phyloP scores from a whole-genome alignment of 2,888 invertebrate genomes.

The Coleophora deauratella region DNA sequence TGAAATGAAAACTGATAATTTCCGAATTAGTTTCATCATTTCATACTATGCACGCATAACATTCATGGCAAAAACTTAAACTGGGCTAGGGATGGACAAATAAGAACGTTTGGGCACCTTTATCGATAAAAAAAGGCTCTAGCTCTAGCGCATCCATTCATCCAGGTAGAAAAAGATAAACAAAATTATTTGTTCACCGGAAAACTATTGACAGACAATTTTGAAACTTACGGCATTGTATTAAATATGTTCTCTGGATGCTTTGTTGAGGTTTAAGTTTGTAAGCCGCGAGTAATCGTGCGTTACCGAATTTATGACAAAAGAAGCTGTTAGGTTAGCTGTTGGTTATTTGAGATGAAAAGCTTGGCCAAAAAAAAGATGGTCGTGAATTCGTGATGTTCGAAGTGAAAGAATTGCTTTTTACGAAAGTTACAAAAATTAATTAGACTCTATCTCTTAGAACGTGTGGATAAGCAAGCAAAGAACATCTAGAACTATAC shows the following conservation, averaged over 20 bases:
- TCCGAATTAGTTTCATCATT: no score
- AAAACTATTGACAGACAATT: not conserved
- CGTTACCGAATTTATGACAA: slow-evolving; percentile 13
- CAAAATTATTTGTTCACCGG: not conserved
- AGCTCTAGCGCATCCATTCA: not conserved
- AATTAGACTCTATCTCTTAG: no score
- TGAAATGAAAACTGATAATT: no score
- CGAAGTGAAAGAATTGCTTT: not conserved
- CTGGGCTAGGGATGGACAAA: no score
- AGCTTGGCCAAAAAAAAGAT: not conserved
- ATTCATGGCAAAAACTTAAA: no score
- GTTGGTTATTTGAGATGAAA: slow-evolving; percentile 8
- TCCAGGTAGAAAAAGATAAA: slow-evolving; percentile 1
- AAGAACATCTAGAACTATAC: no score
- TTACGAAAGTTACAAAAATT: no score
- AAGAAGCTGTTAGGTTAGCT: slow-evolving; percentile 3
- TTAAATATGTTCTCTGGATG: no score
- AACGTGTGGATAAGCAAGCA: no score
- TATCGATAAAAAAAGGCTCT: not conserved
- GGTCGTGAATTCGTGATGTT: not conserved
- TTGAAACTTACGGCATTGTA: not conserved
- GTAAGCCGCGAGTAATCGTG: slow-evolving; percentile 10
- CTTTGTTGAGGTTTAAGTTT: no score
- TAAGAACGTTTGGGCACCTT: no score
- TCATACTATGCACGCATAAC: no score